Conservation (phyloP, 2,888 invertebrate species). For the Panzeria rudis region DNA sequence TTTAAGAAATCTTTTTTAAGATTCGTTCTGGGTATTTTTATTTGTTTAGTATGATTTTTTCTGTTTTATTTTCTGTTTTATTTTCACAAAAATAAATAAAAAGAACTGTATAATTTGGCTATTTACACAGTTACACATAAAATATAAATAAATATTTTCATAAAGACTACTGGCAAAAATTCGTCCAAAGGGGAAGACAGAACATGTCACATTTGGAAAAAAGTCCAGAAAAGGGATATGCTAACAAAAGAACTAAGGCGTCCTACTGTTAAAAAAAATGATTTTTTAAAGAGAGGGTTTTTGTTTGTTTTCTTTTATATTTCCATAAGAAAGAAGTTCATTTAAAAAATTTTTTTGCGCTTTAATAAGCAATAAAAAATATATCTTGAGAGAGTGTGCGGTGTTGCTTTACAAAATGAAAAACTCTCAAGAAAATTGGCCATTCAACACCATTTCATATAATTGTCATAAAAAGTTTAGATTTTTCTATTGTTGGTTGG, state of each 20-base stretch:
- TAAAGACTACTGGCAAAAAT: slow-evolving; percentile 41
- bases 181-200: slow-evolving; percentile 1
- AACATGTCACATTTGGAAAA: neutral
- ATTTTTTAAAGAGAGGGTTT: neutral
- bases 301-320: slow-evolving; percentile 23
- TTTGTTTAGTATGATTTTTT: slow-evolving; percentile 29
- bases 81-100: slow-evolving; percentile 6
- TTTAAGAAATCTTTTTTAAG: slow-evolving; percentile 35
- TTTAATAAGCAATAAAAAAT: slow-evolving; percentile 23
- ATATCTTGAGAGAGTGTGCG: neutral
- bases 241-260: slow-evolving; percentile 27
- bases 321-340: slow-evolving; percentile 48
- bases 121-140: slow-evolving; percentile 58
- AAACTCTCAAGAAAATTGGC: slow-evolving; percentile 42
- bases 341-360: slow-evolving; percentile 40
- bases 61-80: neutral
- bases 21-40: slow-evolving; percentile 5
- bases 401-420: slow-evolving; percentile 2
- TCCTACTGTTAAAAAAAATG: slow-evolving; percentile 46
- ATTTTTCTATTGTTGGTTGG: neutral
- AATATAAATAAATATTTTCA: slow-evolving; percentile 60
- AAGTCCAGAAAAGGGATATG: slow-evolving; percentile 2
- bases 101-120: slow-evolving; percentile 58
- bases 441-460: slow-evolving; percentile 56
- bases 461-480: slow-evolving; percentile 24